Evolutionary conservation across 2,797 vertebrate species (phyloP), one percentile per base, ranked within the genome.

Genomic region (Parotocinclus haroldoi): DNA sequence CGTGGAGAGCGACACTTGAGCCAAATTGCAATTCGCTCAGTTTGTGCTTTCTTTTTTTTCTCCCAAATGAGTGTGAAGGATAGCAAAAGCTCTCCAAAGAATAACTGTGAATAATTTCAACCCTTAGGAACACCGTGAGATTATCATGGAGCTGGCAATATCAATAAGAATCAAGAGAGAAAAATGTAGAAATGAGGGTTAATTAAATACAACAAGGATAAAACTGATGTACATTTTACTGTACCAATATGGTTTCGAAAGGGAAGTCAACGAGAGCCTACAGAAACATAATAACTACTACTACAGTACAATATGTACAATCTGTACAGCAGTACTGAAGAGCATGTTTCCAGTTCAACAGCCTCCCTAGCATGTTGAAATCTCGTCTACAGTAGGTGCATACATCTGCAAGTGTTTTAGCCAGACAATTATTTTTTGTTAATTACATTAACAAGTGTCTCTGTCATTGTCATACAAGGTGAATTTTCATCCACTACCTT

Each of bases 401-500:
- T 14, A 42, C n/a, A 56, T 56, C 42, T 59, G 49, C 18, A 13
- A 36, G 46, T 11, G 38, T 6, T 19, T 79, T 76, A 56, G 69
- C 75, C 79, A 80, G 78, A 70, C 79, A 73, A 85, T 83, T 84
- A 86, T 82, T 85, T 80, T 82, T 75, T 78, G 84, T 87, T 86
- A 88, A 89, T 88, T 81, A 82, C 85, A 88, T 90, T 88, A 84
- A 85, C 87, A 90, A 89, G 85, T 66, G 85, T 85, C 79, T 79
- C 81, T 67, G 44, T 49, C 42, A 76, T 72, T 80, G 81, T 84
- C 83, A 85, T 51, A 86, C 83, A 86, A 89, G 88, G 91, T 92
- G 90, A 89, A 88, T 89, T 90, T 91, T 92, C 92, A 94, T 94
- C 91, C 89, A 85, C 85, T 87, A 92, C 94, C 91, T 93, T 92